Base-by-base conservation (phyloP, 2,113 vertebrate species). In the Alces alces region DNA sequence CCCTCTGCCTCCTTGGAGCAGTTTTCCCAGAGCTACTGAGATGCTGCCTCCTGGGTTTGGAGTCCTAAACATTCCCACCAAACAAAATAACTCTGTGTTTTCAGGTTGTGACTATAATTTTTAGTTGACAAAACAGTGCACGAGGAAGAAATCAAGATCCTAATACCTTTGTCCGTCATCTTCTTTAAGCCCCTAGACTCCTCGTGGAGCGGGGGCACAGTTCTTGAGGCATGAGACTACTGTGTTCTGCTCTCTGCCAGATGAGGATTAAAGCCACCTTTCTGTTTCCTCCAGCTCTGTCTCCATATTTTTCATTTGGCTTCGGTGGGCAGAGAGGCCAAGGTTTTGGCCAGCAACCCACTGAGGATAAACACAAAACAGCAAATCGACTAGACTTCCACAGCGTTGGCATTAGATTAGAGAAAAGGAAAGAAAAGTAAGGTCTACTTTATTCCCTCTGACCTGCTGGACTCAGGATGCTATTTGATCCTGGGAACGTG, bases 171-270 rank as follows among this genome's bases (percentile, higher is more conserved):
- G 30, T 16, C 61, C 14, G 30, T 33, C 61, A 61, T 61, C 64
- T 36, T 19, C 21, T 66, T 0, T 66, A n/a, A n/a, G 64, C 17
- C 4, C 30, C 64, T 66, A 9, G 64, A 66, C 64, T 66, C 64
- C 33, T 36, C 4, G 11, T 36, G 64, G 9, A 36, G 64, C 0
- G 2, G 33, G 33, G 61, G 2, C 4, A 2, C 64, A 66, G 17
- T 66, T n/a, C 17, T 66, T 36, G n/a, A 66, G n/a, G 33, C 64
- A 36, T 36, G 64, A 66, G 33, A 11, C n/a, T 36, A 36, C 64
- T 36, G 64, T 66, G 64, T 36, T 66, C n/a, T 2, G 8, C n/a
- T 66, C n/a, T 66, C 64, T 66, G 33, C 64, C 4, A 0, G n/a
- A 0, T 66, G 8, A 66, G n/a, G 36, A 36, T 66, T 66, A 66